phyloP scores from a whole-genome alignment of 2,888 invertebrate genomes.

The Meandrusa payeni region DNA sequence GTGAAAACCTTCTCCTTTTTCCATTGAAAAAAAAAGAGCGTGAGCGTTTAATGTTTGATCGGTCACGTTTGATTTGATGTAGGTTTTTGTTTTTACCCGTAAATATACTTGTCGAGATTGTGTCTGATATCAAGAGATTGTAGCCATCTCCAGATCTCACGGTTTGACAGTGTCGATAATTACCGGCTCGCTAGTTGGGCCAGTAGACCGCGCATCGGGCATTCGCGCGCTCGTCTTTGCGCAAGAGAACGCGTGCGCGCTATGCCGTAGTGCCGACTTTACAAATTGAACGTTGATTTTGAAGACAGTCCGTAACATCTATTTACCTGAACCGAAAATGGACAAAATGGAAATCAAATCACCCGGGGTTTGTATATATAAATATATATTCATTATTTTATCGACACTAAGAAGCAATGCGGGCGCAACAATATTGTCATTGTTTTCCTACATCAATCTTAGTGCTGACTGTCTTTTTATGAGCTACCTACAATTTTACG shows the following conservation, averaged over 20 bases:
- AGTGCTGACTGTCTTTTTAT: background rate
- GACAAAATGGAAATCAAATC: constrained; percentile 45
- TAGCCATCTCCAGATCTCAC: constrained; percentile 4
- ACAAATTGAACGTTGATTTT: background rate
- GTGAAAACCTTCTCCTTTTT: too few species aligned
- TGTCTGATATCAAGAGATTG: too few species aligned
- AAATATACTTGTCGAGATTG: too few species aligned
- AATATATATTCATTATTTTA: constrained; percentile 23
- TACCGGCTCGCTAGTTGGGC: too few species aligned
- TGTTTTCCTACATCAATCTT: background rate
- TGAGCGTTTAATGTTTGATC: too few species aligned
- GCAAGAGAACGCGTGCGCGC: constrained; percentile 34
- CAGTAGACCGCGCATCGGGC: constrained; percentile 49
- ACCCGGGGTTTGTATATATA: constrained; percentile 48
- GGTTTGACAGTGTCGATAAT: constrained; percentile 9
- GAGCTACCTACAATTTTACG: too few species aligned
- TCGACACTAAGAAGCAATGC: background rate
- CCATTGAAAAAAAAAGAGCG: too few species aligned
- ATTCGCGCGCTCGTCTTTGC: constrained; percentile 46
- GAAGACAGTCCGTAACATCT: background rate
- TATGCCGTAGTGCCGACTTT: constrained; percentile 23
- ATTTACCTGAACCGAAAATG: background rate
- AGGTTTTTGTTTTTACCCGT: too few species aligned
- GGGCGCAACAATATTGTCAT: constrained; percentile 1
- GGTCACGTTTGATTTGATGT: too few species aligned